Conservation (phyloP, 2,888 invertebrate genomes). For the Melanargia galathea region DNA sequence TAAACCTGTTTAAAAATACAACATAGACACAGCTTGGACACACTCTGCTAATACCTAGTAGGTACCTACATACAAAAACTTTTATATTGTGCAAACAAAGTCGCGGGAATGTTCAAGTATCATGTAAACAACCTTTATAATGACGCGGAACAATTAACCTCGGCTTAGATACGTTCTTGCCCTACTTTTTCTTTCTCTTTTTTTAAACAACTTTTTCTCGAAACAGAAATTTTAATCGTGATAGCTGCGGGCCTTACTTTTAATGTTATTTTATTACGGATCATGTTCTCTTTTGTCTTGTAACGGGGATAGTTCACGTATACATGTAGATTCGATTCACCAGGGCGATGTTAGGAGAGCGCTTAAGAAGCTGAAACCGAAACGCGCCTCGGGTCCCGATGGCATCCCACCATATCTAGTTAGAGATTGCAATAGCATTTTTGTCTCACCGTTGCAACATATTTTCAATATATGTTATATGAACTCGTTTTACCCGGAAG, state of each 20-base stretch:
- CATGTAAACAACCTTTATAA: slow-evolving; percentile 25
- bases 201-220: slow-evolving; percentile 16
- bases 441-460: no score
- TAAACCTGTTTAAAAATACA: no score
- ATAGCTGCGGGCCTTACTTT: slow-evolving; percentile 13
- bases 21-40: no score
- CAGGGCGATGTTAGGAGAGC: no score
- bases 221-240: slow-evolving; percentile 19
- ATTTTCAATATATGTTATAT: no score
- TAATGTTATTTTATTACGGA: slow-evolving; percentile 5
- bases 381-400: no score
- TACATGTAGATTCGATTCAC: no score
- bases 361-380: no score
- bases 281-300: neutral
- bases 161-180: slow-evolving; percentile 44
- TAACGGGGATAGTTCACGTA: neutral
- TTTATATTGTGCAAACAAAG: slow-evolving; percentile 17
- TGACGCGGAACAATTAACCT: slow-evolving; percentile 41
- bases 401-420: no score
- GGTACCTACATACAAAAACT: neutral
- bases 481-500: no score
- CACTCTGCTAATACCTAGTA: neutral
- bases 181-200: slow-evolving; percentile 34
- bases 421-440: no score
- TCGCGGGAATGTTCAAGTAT: slow-evolving; percentile 19